phyloP scores from a whole-genome alignment of 2,888 invertebrate genomes.

The Phengaris alcon region DNA sequence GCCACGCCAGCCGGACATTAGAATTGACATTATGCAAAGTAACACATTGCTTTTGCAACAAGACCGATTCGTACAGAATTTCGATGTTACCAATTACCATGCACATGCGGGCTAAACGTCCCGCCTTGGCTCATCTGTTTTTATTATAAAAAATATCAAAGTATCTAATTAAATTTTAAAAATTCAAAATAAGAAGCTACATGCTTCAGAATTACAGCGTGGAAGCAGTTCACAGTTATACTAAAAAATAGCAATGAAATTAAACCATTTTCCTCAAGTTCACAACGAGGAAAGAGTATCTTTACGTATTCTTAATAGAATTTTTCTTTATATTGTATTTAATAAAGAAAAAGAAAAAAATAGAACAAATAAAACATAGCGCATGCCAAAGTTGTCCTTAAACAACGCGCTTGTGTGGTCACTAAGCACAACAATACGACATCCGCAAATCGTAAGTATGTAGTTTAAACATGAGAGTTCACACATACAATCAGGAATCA shows the following conservation, averaged over 20 bases:
- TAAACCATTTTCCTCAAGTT: not conserved
- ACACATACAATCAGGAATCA: conserved; percentile 18
- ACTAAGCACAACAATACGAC: conserved; percentile 20
- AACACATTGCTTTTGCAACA: too few relatives aligned
- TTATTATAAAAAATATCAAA: too few relatives aligned
- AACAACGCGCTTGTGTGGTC: not conserved
- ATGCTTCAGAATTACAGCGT: too few relatives aligned
- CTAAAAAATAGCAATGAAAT: not conserved
- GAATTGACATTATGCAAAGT: too few relatives aligned
- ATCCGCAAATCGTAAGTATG: conserved; percentile 21
- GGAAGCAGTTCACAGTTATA: too few relatives aligned
- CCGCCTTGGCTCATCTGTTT: too few relatives aligned
- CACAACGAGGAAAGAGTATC: not conserved
- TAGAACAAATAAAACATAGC: not conserved
- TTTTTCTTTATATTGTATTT: not conserved
- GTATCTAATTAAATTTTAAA: too few relatives aligned
- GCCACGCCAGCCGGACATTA: too few relatives aligned
- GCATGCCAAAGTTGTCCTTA: not conserved
- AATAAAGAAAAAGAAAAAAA: not conserved
- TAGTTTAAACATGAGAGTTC: conserved; percentile 10
- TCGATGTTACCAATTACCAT: too few relatives aligned
- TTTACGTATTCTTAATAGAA: not conserved
- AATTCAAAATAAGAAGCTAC: too few relatives aligned
- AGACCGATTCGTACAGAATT: too few relatives aligned
- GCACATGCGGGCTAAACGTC: too few relatives aligned